phyloP scores from a whole-genome alignment of 2,888 invertebrate genomes.

The Trissolcus japonicus region DNA sequence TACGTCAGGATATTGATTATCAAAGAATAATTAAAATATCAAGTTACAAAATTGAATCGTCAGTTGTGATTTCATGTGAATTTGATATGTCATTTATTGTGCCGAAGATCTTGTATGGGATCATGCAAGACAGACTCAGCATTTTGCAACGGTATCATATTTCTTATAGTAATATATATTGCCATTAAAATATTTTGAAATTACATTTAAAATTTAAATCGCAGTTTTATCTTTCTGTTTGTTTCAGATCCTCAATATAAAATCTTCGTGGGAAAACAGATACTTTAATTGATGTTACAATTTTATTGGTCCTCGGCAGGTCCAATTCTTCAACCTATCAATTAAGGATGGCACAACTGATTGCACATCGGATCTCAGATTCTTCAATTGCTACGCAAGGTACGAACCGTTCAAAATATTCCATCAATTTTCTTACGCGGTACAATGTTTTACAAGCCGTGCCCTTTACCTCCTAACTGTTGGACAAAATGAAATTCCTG shows the following conservation, averaged over 20 bases:
- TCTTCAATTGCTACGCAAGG: conserved; percentile 13
- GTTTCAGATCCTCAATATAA: too few relatives aligned
- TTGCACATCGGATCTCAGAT: conserved; percentile 6
- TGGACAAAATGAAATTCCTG: conserved; percentile 42
- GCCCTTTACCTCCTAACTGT: conserved; percentile 21
- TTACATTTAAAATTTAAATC: too few relatives aligned
- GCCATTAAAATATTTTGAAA: too few relatives aligned
- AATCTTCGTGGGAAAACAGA: too few relatives aligned
- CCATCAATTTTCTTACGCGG: conserved; percentile 40
- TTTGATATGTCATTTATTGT: conserved; percentile 47
- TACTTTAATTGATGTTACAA: too few relatives aligned
- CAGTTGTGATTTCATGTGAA: conserved; percentile 31
- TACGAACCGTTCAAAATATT: conserved; percentile 15
- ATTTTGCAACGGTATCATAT: conserved; percentile 10
- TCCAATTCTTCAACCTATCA: conserved; percentile 1
- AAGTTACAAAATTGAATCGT: conserved; percentile 42
- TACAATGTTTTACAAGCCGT: conserved; percentile 18
- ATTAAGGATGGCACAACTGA: neutral
- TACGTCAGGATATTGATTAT: conserved; percentile 7
- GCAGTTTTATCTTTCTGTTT: too few relatives aligned
- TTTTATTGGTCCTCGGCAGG: neutral
- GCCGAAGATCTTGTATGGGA: conserved; percentile 3
- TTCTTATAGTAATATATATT: neutral
- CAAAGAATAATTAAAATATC: conserved; percentile 47
- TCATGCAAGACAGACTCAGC: conserved; percentile 1